These are phyloP conservation scores for Heliconius ethilla DNA, from an alignment of 2,888 invertebrate genomes.

Conservation along the genomic window DNA sequence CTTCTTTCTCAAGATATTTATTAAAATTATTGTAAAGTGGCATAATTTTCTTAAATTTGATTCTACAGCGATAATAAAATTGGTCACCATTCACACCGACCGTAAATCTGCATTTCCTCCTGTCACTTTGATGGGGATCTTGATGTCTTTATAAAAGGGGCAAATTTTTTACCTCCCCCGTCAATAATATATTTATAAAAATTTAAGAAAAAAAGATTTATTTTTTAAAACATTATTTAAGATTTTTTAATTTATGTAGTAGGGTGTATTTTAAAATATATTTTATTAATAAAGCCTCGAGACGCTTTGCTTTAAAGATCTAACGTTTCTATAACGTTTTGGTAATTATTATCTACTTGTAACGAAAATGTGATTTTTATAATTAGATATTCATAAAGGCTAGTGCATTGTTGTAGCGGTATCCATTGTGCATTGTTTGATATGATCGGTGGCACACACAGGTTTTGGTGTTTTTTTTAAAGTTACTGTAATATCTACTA, in stretches of 20 bases:
- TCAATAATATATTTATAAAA: too few relatives aligned
- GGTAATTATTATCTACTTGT: slow-evolving; percentile 24
- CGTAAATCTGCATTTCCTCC: slow-evolving; percentile 33
- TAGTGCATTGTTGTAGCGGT: slow-evolving; percentile 53
- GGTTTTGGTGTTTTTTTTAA: slow-evolving; percentile 48
- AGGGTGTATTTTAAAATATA: neutral
- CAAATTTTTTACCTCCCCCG: neutral
- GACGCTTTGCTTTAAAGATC: neutral
- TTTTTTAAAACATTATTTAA: too few relatives aligned
- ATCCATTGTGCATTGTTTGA: slow-evolving; percentile 56
- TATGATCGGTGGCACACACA: slow-evolving; percentile 46
- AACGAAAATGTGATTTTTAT: slow-evolving; percentile 41
- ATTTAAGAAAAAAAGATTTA: too few relatives aligned
- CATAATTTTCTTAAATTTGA: slow-evolving; percentile 53
- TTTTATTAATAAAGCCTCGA: neutral
- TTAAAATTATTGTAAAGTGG: slow-evolving; percentile 55
- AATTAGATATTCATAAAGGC: slow-evolving; percentile 53
- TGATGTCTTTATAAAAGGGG: neutral
- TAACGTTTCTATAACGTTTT: neutral
- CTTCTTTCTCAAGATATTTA: slow-evolving; percentile 71
- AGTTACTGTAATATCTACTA: slow-evolving; percentile 37
- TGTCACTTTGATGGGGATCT: slow-evolving; percentile 8
- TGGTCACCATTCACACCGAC: slow-evolving; percentile 35
- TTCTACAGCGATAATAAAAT: slow-evolving; percentile 43
- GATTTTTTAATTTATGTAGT: neutral